These are phyloP conservation scores for Lithosia quadra DNA, from an alignment of 2,888 invertebrate species.

Conservation along the genomic window DNA sequence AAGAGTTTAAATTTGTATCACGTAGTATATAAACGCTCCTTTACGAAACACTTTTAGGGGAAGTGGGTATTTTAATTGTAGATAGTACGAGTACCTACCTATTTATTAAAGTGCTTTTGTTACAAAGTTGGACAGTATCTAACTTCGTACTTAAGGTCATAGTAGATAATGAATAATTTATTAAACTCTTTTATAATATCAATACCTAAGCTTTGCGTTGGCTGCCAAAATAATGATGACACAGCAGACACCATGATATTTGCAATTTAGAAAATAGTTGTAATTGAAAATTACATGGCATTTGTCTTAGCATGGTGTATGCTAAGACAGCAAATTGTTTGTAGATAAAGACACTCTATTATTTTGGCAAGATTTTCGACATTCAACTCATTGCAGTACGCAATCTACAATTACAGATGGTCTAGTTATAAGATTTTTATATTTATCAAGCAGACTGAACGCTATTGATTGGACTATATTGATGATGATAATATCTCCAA, in stretches of 20 bases:
- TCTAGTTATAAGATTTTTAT: not conserved
- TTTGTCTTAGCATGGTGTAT: too few species aligned
- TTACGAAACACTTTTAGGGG: not conserved
- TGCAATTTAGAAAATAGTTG: too few species aligned
- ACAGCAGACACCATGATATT: not conserved
- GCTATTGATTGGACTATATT: too few species aligned
- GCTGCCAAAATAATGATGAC: not conserved
- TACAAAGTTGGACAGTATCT: not conserved
- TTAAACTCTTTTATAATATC: not conserved
- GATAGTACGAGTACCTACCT: too few species aligned
- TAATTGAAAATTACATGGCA: not conserved
- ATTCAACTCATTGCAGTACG: not conserved
- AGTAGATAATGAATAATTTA: not conserved
- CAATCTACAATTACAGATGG: not conserved
- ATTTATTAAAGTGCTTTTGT: not conserved
- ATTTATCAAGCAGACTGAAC: not conserved
- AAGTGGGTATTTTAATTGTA: not conserved
- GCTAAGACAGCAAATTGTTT: not conserved
- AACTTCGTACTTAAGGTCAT: not conserved
- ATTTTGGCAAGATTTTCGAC: conserved; percentile 2
- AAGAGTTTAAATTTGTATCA: not conserved
- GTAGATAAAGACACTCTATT: not conserved
- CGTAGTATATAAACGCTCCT: conserved; percentile 4
- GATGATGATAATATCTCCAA: too few species aligned
- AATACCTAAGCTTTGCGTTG: not conserved